Evolutionary conservation across 1,140 invertebrate genomes (phyloP).

Genomic region (Paraescarpia echinospica): DNA sequence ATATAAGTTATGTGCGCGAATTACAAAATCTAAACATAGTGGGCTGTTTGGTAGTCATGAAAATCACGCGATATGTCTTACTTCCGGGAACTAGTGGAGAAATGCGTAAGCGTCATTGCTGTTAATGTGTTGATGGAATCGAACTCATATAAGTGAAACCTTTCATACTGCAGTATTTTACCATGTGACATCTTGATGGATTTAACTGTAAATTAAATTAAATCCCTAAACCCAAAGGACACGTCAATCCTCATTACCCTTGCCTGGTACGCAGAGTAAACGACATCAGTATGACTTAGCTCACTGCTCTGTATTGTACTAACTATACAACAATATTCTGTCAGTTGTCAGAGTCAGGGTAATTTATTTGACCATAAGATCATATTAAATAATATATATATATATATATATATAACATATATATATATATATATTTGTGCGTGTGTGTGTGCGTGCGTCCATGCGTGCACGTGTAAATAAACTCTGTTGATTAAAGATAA

Average conservation of each 20-base stretch:
- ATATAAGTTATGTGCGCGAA: background rate
- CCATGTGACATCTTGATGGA: background rate
- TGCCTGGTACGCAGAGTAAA: background rate
- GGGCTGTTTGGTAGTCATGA: background rate
- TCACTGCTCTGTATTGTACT: no score
- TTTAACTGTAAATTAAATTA: background rate
- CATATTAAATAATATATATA: background rate
- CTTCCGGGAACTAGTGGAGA: background rate
- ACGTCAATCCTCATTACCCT: background rate
- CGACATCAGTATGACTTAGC: background rate
- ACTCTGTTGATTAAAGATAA: no score
- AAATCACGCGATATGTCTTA: background rate
- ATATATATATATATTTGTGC: background rate
- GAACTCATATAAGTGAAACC: background rate
- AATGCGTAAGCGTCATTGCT: background rate
- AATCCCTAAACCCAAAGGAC: background rate
- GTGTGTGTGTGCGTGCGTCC: background rate
- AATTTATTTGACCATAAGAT: no score
- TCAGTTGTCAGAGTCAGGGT: no score
- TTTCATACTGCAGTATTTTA: background rate
- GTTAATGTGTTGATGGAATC: background rate
- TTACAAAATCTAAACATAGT: background rate
- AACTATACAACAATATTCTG: no score
- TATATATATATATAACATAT: slow-evolving; percentile 3
- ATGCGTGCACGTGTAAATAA: no score